phyloP scores from a whole-genome alignment of 2,113 vertebrate species.

The Cephalopterus ornatus region DNA sequence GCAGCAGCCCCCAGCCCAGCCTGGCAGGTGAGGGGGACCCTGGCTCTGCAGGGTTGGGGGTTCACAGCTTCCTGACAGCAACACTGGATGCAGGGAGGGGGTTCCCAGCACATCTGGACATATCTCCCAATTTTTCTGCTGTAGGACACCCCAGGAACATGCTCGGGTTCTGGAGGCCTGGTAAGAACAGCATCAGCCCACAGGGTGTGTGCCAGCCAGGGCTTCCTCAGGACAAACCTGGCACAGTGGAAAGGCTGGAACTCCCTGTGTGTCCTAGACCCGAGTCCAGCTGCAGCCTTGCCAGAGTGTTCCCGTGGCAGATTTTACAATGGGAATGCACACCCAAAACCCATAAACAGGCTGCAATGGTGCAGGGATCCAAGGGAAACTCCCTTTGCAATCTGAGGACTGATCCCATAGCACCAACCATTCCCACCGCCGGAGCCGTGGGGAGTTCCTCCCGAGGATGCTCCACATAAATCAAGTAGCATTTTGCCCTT shows the following conservation, averaged over 20 bases:
- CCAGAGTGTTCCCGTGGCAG: background rate
- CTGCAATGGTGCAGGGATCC: background rate
- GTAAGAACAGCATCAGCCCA: background rate
- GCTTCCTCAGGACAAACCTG: no score
- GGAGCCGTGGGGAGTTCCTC: background rate
- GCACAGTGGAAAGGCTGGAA: background rate
- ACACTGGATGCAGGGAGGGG: accelerated
- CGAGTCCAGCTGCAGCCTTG: background rate
- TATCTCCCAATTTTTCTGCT: background rate
- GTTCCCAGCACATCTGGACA: background rate
- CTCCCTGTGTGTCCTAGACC: background rate
- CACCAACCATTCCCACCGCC: accelerated
- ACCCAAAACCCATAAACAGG: background rate
- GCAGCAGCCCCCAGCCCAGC: background rate
- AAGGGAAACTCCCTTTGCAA: background rate
- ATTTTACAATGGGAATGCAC: background rate
- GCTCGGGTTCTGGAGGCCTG: background rate
- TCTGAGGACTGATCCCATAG: background rate
- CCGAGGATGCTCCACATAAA: background rate
- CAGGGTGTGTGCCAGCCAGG: background rate
- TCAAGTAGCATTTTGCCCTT: background rate
- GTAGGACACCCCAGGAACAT: accelerated
- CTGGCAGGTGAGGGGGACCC: background rate
- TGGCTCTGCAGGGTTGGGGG: background rate
- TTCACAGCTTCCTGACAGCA: background rate